Base-by-base conservation (phyloP, 2,113 vertebrate genomes). In the Urocolius indicus region DNA sequence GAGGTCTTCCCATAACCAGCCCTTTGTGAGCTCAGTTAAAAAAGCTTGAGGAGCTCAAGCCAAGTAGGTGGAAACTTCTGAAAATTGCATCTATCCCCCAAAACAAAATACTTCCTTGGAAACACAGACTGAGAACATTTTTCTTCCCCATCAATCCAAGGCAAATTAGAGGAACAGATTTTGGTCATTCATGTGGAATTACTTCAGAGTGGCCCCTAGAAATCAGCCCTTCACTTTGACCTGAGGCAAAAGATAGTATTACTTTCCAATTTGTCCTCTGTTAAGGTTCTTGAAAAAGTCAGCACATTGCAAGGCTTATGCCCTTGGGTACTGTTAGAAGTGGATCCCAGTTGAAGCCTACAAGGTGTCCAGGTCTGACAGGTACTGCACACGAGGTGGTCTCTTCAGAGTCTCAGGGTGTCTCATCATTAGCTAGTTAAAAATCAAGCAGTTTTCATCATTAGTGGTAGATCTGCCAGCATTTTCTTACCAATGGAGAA, bases 321-420 rank as follows among this genome's bases (percentile, higher is more conserved):
- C 30, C 45, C 38, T 59, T 13, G 30, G 11, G 45, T 41, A 29
- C 13, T 19, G 24, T 24, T 57, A 43, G 61, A 24, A 58, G 73
- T 0, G 1, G 55, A 16, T 68, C 13, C 66, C 22, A 10, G 32
- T 16, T 14, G 57, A 55, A 63, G 23, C 20, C 46, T 49, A 32
- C 34, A 4, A 34, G 43, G 18, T 14, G 48, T 23, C 41, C 59
- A 17, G 38, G 38, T 19, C 62, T 30, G 26, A 29, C 14, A 14
- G 23, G n/a, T 27, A n/a, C 30, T 1, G 0, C 2, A 1, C 32
- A 41, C 11, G 14, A 48, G 26, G 16, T 34, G 48, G 54, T n/a
- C 54, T 45, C 79, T 41, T 6, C 1, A 1, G 34, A 9, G 21
- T 11, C 57, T 36, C 73, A 67, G 32, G 41, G 20, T 2, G 1